A percentile compares a stretch with the other conserved stretches of the same genome.
Evolutionary conservation across 2,888 invertebrate genomes (phyloP).

Genomic region (Philaethria dido): DNA sequence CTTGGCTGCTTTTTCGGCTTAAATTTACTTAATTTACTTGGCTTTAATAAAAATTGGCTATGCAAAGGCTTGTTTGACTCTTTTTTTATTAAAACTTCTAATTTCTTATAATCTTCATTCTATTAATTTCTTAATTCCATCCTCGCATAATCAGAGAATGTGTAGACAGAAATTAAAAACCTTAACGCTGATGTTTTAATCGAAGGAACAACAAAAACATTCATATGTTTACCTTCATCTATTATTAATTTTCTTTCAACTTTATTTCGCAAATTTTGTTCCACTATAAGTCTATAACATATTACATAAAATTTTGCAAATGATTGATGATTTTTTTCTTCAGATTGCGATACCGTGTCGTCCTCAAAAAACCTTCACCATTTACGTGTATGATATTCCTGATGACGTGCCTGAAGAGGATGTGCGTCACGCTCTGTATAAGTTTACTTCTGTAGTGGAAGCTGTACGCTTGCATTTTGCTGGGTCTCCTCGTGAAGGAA

Average conservation of each 20-base stretch:
- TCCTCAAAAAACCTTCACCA: slow-evolving; percentile 93
- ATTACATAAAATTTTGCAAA: background rate
- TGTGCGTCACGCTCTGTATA: slow-evolving; percentile 91
- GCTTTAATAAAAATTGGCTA: background rate
- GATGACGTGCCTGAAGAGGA: slow-evolving; percentile 94
- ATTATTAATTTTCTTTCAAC: too few relatives aligned
- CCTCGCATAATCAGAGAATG: background rate
- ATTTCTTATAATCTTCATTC: background rate
- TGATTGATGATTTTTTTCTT: slow-evolving; percentile 26
- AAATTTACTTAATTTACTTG: background rate
- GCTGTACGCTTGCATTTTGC: slow-evolving; percentile 87
- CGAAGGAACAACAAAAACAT: background rate
- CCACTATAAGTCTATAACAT: background rate
- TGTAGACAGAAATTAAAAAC: too few relatives aligned
- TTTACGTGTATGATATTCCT: slow-evolving; percentile 92
- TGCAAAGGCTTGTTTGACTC: background rate
- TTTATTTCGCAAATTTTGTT: too few relatives aligned
- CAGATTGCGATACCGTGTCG: slow-evolving; percentile 93
- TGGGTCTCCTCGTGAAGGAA: slow-evolving; percentile 73
- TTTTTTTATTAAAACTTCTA: background rate
- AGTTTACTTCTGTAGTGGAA: slow-evolving; percentile 91
- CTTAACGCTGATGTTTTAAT: too few relatives aligned
- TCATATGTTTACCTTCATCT: background rate
- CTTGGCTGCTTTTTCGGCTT: slow-evolving; percentile 32
- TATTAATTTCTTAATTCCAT: too few relatives aligned